Conservation (phyloP, 2,113 vertebrate genomes). For the Misgurnus mizolepis region DNA sequence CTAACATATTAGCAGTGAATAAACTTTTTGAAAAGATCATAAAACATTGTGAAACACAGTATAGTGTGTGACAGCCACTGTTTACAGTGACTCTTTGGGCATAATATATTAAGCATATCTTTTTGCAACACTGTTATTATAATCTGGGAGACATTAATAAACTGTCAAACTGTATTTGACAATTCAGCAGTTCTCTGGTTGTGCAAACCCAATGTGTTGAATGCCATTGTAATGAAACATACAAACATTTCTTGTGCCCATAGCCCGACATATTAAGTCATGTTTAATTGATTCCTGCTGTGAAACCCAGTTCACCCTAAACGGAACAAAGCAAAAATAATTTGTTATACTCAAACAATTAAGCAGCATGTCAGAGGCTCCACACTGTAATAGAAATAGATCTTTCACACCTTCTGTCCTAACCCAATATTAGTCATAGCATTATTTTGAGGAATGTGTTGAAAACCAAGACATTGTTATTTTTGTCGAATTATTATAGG, state of each 20-base stretch:
- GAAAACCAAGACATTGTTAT: not conserved
- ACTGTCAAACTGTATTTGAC: not conserved
- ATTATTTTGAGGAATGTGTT: not conserved
- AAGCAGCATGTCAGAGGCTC: conserved; percentile 66
- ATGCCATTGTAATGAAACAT: conserved; percentile 75
- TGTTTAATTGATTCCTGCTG: conserved; percentile 85
- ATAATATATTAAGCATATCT: conserved; percentile 15
- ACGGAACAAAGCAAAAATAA: conserved; percentile 74
- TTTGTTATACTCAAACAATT: conserved; percentile 79
- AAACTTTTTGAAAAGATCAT: conserved; percentile 67
- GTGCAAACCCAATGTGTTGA: conserved; percentile 15
- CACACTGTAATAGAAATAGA: conserved; percentile 52
- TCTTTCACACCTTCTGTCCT: conserved; percentile 65
- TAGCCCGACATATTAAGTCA: conserved; percentile 60
- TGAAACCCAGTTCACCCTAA: conserved; percentile 78
- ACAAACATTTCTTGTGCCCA: conserved; percentile 70
- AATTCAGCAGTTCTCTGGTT: not conserved
- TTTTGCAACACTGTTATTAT: conserved; percentile 7
- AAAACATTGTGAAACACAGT: not conserved
- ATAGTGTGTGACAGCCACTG: conserved; percentile 5
- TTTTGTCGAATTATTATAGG: not conserved
- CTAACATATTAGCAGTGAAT: conserved; percentile 71
- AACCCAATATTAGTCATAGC: conserved; percentile 69
- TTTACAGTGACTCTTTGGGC: conserved; percentile 16
- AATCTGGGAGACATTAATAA: conserved; percentile 9